Base-by-base conservation (phyloP, 1,140 invertebrate genomes). In the Diprion similis region DNA sequence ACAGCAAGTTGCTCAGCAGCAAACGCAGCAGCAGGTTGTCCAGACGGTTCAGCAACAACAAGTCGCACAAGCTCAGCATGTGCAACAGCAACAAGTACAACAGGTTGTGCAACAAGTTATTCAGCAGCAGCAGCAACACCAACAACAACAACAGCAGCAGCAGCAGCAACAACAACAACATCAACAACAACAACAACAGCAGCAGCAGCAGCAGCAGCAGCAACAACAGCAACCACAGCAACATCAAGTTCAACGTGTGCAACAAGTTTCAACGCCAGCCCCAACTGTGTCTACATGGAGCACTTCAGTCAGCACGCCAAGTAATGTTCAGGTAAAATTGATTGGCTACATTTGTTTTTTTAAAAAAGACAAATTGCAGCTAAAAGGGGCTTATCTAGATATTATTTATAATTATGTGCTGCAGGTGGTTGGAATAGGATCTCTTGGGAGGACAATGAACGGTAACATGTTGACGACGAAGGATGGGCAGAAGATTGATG, bases 401-500 rank as follows among this genome's bases (percentile, higher is more conserved):
- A 66, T 45, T 37, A 59, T 70, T 10, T 72, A 18, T 71, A 37
- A 74, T 71, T 51, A 68, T 68, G 73, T 17, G 69, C 18, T 47
- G 18, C 10, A 87, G 86, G 87, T 88, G 9, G 85, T 88, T 15
- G 86, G 87, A 24, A 84, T 88, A 59, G 80, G 85, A 69, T 76
- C 84, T 1, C 71, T 87, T 68, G 78, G 81, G 59, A 83, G 87
- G 69, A 74, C 83, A 66, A 75, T 84, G 8, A 65, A 74, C 8
- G 78, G 79, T 17, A 84, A 82, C 51, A 78, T 86, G 18, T 80
- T 88, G 51, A 87, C 84, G 0, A 86, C 86, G 0, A 88, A 88
- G 71, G 87, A 88, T 66, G 87, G 86, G 0, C 86, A 87, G 68
- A 88, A 88, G 71, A 87, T 88, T 18, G 86, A 88, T 17, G 83